phyloP scores from a whole-genome alignment of 2,113 vertebrate genomes.

The sheep (Ovis aries) region DNA sequence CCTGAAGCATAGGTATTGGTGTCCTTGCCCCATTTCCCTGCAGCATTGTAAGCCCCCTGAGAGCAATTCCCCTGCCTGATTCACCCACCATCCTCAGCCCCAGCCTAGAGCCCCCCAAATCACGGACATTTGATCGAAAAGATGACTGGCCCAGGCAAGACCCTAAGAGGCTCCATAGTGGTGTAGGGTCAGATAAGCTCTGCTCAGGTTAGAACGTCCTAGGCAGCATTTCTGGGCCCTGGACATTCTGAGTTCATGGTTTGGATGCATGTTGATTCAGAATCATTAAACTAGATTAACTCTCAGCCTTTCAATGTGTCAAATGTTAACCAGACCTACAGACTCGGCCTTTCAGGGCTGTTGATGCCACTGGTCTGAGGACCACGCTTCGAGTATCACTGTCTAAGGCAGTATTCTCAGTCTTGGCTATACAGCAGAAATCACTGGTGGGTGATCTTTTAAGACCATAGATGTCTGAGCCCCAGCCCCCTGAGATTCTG shows the following conservation, averaged over 20 bases:
- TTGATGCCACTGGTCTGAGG: neutral
- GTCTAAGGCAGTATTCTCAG: neutral
- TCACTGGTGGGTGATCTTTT: neutral
- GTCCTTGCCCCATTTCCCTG: no score
- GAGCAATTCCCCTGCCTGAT: neutral
- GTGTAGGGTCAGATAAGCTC: neutral
- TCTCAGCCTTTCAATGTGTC: neutral
- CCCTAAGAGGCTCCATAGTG: neutral
- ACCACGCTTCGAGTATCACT: neutral
- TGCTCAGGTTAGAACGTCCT: neutral
- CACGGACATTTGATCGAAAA: accelerated
- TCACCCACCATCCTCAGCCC: neutral
- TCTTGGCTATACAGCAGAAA: neutral
- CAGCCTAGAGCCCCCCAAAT: neutral
- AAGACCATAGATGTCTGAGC: neutral
- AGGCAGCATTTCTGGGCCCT: neutral
- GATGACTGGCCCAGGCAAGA: neutral
- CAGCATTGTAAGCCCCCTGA: no score
- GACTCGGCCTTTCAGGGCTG: neutral
- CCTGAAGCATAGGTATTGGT: neutral
- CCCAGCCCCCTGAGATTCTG: neutral
- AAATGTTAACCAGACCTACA: neutral
- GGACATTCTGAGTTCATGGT: neutral
- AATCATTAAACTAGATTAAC: neutral
- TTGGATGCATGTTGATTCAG: neutral